A percentile compares a stretch with the other conserved stretches of the same genome.
These are phyloP conservation scores for Volucella zonaria DNA, from an alignment of 2,888 invertebrate genomes.

Conservation along the genomic window DNA sequence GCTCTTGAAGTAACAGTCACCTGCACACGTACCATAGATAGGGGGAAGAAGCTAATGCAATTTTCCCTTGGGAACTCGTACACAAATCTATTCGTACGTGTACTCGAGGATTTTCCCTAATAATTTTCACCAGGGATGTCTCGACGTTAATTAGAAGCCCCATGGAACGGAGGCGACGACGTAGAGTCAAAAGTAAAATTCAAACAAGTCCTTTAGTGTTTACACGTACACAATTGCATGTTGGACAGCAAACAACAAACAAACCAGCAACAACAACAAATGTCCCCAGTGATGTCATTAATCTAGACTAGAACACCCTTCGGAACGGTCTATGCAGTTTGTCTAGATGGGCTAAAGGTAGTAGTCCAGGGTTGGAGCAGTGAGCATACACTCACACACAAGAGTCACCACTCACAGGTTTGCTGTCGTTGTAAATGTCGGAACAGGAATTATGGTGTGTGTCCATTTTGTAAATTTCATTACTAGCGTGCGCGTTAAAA, in stretches of 20 bases:
- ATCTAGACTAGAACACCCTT: conserved; percentile 34
- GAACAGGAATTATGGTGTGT: conserved; percentile 21
- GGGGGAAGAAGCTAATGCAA: neutral
- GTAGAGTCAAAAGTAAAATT: conserved; percentile 7
- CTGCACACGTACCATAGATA: neutral
- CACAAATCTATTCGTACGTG: neutral
- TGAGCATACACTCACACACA: no score
- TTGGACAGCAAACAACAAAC: conserved; percentile 53
- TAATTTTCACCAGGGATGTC: conserved; percentile 49
- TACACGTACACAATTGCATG: conserved; percentile 67
- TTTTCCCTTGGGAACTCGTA: neutral
- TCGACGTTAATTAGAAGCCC: conserved; percentile 54
- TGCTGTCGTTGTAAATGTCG: conserved; percentile 1
- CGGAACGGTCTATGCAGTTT: neutral
- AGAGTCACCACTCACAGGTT: no score
- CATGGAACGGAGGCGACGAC: neutral
- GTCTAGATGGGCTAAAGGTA: no score
- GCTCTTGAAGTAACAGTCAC: neutral
- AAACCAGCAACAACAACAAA: conserved; percentile 24
- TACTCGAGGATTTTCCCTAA: conserved; percentile 18
- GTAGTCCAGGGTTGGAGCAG: no score
- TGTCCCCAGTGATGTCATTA: conserved; percentile 56
- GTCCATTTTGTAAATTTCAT: conserved; percentile 37
- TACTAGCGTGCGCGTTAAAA: conserved; percentile 37
- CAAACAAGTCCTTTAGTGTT: conserved; percentile 65